phyloP scores from a whole-genome alignment of 2,113 vertebrate species.

The Epinephelus fuscoguttatus region DNA sequence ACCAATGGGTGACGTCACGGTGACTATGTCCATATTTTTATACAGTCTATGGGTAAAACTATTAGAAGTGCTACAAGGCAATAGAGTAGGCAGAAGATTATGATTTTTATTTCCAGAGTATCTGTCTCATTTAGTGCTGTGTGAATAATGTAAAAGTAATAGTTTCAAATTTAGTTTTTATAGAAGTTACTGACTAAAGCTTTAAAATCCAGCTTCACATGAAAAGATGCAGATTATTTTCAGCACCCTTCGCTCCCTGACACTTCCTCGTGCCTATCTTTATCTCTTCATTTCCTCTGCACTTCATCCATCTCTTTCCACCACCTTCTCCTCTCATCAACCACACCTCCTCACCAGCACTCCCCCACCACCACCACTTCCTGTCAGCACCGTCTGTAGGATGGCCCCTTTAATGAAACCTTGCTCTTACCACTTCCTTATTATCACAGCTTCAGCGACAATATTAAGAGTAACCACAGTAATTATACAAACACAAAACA shows the following conservation, averaged over 20 bases:
- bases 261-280: conserved; percentile 42
- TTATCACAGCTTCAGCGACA: conserved; percentile 55
- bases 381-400: conserved; percentile 59
- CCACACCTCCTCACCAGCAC: background rate
- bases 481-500: conserved; percentile 73
- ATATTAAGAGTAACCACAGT: conserved; percentile 68
- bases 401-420: conserved; percentile 65
- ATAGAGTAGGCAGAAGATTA: too few relatives aligned
- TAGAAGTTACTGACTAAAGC: too few relatives aligned
- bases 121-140: too few relatives aligned
- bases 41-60: too few relatives aligned
- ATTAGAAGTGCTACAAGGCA: too few relatives aligned
- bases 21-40: too few relatives aligned
- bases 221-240: background rate
- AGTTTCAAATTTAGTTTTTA: too few relatives aligned
- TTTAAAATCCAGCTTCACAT: too few relatives aligned
- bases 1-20: too few relatives aligned
- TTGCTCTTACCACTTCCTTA: conserved; percentile 68
- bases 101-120: too few relatives aligned
- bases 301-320: conserved; percentile 60
- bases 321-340: conserved; percentile 25
- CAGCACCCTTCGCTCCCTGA: conserved; percentile 13
- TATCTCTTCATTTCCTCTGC: conserved; percentile 61
- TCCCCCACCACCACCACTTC: conserved; percentile 17
- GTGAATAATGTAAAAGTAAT: too few relatives aligned